A percentile compares a stretch with the other conserved stretches of the same genome.
Conservation (phyloP, 2,797 vertebrate species). For the Anableps anableps region DNA sequence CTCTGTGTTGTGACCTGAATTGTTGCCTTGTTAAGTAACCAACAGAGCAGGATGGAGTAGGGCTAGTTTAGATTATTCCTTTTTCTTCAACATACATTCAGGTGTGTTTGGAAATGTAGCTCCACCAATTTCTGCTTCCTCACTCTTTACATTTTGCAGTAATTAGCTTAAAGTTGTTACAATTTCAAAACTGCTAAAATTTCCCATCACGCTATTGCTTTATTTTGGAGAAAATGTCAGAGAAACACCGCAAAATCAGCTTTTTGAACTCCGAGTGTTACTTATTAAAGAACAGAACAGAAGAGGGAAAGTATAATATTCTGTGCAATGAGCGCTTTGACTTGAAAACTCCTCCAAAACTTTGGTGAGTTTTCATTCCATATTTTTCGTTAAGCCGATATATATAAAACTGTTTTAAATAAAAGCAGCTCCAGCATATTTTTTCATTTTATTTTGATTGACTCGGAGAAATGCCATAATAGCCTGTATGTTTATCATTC, state of each 20-base stretch:
- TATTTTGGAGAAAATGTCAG: background rate
- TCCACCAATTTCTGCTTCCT: background rate
- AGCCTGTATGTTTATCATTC: background rate
- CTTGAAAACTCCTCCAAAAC: background rate
- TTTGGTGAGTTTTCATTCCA: background rate
- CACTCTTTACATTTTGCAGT: background rate
- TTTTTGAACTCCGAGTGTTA: background rate
- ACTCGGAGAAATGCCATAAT: too few species aligned
- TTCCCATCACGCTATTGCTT: background rate
- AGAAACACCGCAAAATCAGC: background rate
- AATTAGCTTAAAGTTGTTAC: background rate
- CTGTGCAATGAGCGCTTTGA: background rate
- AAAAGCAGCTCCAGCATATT: background rate
- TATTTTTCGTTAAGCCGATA: background rate
- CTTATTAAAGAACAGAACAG: background rate
- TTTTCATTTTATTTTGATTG: too few species aligned
- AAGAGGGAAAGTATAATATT: background rate
- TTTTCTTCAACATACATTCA: background rate
- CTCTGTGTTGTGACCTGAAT: background rate
- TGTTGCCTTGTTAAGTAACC: background rate
- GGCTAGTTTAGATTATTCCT: background rate
- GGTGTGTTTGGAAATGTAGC: background rate
- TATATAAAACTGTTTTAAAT: background rate
- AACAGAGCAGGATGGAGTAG: background rate
- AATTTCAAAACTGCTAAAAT: background rate